These are phyloP conservation scores for Bovichtus diacanthus DNA, from an alignment of 2,797 vertebrate species.

Conservation along the genomic window DNA sequence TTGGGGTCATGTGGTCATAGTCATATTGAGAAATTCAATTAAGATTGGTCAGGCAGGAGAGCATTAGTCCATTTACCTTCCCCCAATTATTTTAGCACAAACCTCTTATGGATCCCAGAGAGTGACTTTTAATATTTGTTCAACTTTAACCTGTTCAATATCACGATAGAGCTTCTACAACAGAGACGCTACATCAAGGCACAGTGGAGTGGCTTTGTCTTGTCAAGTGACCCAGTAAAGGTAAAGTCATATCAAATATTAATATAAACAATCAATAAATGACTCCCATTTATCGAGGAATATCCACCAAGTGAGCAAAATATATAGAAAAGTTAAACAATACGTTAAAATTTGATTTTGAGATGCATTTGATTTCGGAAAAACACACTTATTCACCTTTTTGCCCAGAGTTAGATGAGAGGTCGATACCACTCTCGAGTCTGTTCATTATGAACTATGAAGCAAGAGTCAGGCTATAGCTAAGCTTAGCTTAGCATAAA, in stretches of 20 bases:
- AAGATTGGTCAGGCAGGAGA: no score
- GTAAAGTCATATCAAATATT: neutral
- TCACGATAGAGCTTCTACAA: neutral
- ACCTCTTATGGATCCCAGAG: neutral
- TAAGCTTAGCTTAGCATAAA: slow-evolving; percentile 1
- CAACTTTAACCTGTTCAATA: neutral
- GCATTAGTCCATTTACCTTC: no score
- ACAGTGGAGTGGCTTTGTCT: neutral
- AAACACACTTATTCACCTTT: neutral
- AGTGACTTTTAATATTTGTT: neutral
- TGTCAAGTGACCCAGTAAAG: neutral
- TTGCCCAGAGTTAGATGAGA: neutral
- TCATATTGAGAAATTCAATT: slow-evolving; percentile 44
- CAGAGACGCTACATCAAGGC: neutral
- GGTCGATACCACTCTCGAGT: neutral
- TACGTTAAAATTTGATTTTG: neutral
- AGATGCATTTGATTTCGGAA: neutral
- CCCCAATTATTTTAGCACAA: neutral
- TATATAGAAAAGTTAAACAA: neutral
- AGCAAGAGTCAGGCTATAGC: neutral
- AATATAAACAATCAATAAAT: neutral
- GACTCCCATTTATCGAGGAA: neutral
- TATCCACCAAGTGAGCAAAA: neutral
- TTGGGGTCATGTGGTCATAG: slow-evolving; percentile 57
- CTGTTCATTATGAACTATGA: neutral